Evolutionary conservation across 23 tunicate species (phyloP), one percentile per base, ranked within the genome.

Genomic region (Clavelina lepadiformis): DNA sequence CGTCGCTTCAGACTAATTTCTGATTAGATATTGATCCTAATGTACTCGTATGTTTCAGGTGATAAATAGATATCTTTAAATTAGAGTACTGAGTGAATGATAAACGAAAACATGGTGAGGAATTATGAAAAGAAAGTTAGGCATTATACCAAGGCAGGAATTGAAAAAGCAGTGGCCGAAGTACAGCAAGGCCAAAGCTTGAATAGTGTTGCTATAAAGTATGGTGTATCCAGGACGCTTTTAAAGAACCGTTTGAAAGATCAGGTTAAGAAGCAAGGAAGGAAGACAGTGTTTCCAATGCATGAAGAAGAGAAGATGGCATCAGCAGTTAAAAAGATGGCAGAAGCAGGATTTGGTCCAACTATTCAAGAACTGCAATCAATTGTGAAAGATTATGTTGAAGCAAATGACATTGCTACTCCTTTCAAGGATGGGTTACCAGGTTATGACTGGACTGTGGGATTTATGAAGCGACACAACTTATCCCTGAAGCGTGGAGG

Each of bases 331-430:
- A 4, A 28, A 57, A 57, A 57, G 28, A 57, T 57, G 63, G 33
- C 63, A 57, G 63, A 57, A 3, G 3, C 28, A 57, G 63, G 63
- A 57, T 4, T 57, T 57, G 31, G 63, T 22, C 63, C 63, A 57
- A 57, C 63, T 22, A 5, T 57, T 4, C 3, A 27, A 57, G 63
- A 57, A 57, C 31, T 57, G 63, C 23, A 13, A 20, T 18, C 20
- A 53, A 13, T 53, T 13, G 59, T 53, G 23, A 27, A 57, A 8
- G 63, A 57, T 22, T 57, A 2, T 8, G 63, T 57, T 3, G 33
- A 22, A 22, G 3, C 30, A 57, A 57, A 57, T 57, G 63, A 57
- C 26, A 57, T 57, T 8, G 28, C 26, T 28, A 28, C 63, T 3
- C 63, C 63, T 22, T 5, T 27, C 28, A 22, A 27, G 26, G 63